Conservation (phyloP, 2,113 vertebrate genomes). For the Phocoena sinus region DNA sequence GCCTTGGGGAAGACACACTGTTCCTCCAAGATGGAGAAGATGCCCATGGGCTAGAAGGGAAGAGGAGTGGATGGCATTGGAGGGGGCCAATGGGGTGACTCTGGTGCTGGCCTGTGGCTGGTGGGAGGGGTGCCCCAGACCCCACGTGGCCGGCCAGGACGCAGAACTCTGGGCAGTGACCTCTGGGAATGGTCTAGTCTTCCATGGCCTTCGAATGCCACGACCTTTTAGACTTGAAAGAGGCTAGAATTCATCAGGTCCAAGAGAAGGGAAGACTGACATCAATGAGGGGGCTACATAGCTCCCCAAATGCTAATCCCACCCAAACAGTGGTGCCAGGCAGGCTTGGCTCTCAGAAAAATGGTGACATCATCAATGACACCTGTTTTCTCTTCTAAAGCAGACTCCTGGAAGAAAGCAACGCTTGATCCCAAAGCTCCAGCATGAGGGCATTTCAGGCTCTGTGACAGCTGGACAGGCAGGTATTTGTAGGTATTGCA, state of each 20-base stretch:
- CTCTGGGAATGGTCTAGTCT: neutral
- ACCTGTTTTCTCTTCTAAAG: neutral
- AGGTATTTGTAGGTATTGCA: neutral
- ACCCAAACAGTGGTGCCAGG: neutral
- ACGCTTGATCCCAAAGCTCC: neutral
- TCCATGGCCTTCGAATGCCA: neutral
- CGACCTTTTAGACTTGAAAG: neutral
- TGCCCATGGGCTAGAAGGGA: slow-evolving; percentile 68
- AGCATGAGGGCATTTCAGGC: neutral
- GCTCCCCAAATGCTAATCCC: neutral
- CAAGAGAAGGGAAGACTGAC: neutral
- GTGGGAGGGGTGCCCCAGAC: neutral
- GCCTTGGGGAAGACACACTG: slow-evolving; percentile 70
- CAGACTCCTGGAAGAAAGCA: neutral
- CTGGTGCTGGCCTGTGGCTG: neutral
- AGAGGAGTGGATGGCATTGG: neutral
- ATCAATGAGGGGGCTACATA: neutral
- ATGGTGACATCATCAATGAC: neutral
- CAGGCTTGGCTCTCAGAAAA: neutral
- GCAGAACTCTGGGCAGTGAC: neutral
- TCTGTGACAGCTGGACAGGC: neutral
- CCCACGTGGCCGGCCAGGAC: neutral
- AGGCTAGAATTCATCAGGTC: neutral
- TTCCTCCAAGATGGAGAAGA: slow-evolving; percentile 79
- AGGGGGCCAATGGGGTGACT: neutral